These are phyloP conservation scores for Ophiothrix spiculata DNA, from an alignment of 35 echinoderm and acorn worm genomes.

Conservation along the genomic window DNA sequence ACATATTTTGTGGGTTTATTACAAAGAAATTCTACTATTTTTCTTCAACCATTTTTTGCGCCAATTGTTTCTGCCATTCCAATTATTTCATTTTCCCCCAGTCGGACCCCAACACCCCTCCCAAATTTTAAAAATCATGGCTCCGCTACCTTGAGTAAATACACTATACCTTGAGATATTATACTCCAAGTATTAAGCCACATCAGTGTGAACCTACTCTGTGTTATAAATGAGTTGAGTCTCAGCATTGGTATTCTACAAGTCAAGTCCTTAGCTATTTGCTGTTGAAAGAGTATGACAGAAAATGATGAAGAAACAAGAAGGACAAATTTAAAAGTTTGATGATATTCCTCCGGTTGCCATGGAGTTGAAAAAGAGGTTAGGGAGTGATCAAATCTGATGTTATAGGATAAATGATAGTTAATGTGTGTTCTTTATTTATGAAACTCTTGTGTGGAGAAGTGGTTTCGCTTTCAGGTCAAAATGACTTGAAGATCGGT, in stretches of 20 bases:
- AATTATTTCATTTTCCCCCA: too few relatives aligned
- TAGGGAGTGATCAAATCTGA: not conserved
- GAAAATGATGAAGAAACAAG: too few relatives aligned
- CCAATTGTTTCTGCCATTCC: too few relatives aligned
- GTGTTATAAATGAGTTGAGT: not conserved
- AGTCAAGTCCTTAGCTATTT: not conserved
- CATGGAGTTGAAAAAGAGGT: not conserved
- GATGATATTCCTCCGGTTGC: slow-evolving; percentile 2
- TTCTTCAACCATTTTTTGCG: too few relatives aligned
- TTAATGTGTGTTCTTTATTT: not conserved
- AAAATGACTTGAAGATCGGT: not conserved
- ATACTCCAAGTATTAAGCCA: too few relatives aligned
- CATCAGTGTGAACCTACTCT: too few relatives aligned
- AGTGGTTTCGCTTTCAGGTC: not conserved
- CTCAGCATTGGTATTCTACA: not conserved
- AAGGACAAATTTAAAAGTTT: not conserved
- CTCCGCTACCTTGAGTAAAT: too few relatives aligned
- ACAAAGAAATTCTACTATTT: too few relatives aligned
- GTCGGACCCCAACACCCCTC: too few relatives aligned
- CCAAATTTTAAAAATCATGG: too few relatives aligned
- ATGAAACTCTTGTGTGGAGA: not conserved
- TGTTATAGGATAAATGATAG: not conserved
- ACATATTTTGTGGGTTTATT: too few relatives aligned
- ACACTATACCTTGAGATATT: too few relatives aligned
- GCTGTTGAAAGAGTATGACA: not conserved